These are phyloP conservation scores for Camptogramma bilineatum DNA, from an alignment of 2,888 invertebrate genomes.

Conservation along the genomic window DNA sequence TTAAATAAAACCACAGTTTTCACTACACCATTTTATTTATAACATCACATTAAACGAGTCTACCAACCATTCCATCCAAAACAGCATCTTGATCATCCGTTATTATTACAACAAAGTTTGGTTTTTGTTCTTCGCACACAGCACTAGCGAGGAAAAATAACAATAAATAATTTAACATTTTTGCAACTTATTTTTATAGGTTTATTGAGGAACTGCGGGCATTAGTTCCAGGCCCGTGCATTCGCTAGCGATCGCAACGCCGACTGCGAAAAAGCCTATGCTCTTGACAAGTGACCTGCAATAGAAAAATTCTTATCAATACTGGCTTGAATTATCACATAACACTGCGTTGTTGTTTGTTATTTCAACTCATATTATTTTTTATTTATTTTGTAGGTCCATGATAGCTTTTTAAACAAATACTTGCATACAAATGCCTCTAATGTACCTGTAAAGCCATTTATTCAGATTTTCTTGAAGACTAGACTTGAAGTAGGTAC, in stretches of 20 bases:
- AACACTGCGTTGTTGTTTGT: constrained; percentile 15
- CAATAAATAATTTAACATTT: constrained; percentile 74
- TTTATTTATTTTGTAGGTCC: background rate
- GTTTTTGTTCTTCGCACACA: constrained; percentile 61
- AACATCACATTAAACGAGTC: constrained; percentile 29
- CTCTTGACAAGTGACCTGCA: constrained; percentile 93
- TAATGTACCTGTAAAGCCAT: too few relatives aligned
- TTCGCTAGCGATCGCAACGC: constrained; percentile 92
- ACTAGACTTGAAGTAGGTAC: too few relatives aligned
- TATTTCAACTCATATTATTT: background rate
- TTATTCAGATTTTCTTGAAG: too few relatives aligned
- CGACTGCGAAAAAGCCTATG: constrained; percentile 90
- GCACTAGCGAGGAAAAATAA: constrained; percentile 57
- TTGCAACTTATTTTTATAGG: constrained; percentile 48
- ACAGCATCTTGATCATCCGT: constrained; percentile 94
- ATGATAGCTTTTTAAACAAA: background rate
- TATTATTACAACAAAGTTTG: constrained; percentile 92
- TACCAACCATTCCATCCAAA: constrained; percentile 91
- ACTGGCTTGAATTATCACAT: constrained; percentile 12
- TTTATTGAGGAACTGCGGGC: constrained; percentile 84
- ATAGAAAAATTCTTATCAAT: constrained; percentile 58
- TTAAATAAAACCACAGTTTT: constrained; percentile 51
- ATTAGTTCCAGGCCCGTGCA: constrained; percentile 91
- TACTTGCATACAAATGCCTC: too few relatives aligned
- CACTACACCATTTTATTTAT: constrained; percentile 66